These are phyloP conservation scores for Ischnura elegans DNA, from an alignment of 2,888 invertebrate genomes.

Conservation along the genomic window DNA sequence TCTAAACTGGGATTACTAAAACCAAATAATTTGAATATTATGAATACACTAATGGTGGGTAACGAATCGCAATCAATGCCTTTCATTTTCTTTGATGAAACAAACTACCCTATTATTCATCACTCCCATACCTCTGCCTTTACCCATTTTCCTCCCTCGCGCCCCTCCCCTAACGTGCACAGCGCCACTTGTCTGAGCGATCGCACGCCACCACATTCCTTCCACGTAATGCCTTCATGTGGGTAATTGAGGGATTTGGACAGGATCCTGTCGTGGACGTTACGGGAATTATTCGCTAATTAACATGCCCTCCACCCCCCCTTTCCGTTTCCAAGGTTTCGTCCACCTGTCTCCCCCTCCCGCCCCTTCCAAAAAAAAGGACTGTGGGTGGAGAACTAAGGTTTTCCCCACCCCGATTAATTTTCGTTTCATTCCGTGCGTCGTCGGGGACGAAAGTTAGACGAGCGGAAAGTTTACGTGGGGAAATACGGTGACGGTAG, in stretches of 20 bases:
- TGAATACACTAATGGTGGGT: too few relatives aligned
- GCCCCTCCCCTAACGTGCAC: not conserved
- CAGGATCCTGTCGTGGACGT: conserved; percentile 39
- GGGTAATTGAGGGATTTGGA: conserved; percentile 56
- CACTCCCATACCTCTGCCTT: not conserved
- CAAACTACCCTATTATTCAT: not conserved
- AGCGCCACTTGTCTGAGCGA: too few relatives aligned
- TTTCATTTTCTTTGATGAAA: too few relatives aligned
- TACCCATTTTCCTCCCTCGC: not conserved
- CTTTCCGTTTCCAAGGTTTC: too few relatives aligned
- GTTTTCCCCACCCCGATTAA: conserved; percentile 49
- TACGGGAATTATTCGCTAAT: conserved; percentile 57
- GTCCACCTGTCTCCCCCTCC: not conserved
- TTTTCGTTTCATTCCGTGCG: conserved; percentile 38
- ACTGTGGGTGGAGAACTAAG: too few relatives aligned
- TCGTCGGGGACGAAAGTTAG: not conserved
- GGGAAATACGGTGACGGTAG: not conserved
- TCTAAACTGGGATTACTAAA: too few relatives aligned
- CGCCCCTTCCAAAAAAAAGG: not conserved
- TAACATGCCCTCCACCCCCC: conserved; percentile 32
- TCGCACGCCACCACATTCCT: not conserved
- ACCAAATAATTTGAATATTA: too few relatives aligned
- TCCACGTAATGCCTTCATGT: conserved; percentile 32
- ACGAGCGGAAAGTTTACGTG: not conserved
- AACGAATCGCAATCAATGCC: too few relatives aligned